A percentile compares a stretch with the other conserved stretches of the same genome.
Conservation (phyloP, 2,797 vertebrate species). For the Antennarius maculatus region DNA sequence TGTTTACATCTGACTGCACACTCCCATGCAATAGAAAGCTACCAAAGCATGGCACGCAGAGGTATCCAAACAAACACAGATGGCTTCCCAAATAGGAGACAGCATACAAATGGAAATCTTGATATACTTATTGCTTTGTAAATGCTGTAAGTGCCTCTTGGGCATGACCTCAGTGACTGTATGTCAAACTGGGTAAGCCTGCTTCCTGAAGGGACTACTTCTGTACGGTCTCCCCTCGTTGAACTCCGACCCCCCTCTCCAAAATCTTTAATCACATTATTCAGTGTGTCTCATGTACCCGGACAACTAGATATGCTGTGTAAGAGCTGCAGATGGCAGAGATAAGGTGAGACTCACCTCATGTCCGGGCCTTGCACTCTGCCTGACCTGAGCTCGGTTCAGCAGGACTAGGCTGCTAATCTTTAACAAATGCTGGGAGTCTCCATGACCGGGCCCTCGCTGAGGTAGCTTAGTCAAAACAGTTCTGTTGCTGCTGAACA, state of each 20-base stretch:
- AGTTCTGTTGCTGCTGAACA: constrained; percentile 71
- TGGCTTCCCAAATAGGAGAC: constrained; percentile 1
- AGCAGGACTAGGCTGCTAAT: constrained; percentile 79
- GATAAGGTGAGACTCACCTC: constrained; percentile 58
- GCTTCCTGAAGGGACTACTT: constrained; percentile 49
- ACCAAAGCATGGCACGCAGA: constrained; percentile 51
- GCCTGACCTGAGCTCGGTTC: constrained; percentile 75
- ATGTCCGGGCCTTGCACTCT: constrained; percentile 73
- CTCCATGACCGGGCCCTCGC: constrained; percentile 77
- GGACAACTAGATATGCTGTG: constrained; percentile 52
- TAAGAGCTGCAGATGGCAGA: constrained; percentile 69
- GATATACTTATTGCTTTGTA: constrained; percentile 32
- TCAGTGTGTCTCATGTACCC: constrained; percentile 62
- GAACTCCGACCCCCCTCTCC: constrained; percentile 34
- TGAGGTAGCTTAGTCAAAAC: constrained; percentile 84
- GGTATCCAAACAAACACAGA: constrained; percentile 30
- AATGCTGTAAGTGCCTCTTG: constrained; percentile 30
- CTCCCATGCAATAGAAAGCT: constrained; percentile 34
- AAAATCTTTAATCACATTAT: constrained; percentile 77
- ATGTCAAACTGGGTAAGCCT: constrained; percentile 47
- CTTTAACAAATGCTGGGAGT: constrained; percentile 85
- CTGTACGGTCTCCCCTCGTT: constrained; percentile 35
- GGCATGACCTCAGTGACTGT: constrained; percentile 43
- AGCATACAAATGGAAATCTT: constrained; percentile 28
- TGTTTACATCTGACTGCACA: constrained; percentile 62